Evolutionary conservation across 2,113 vertebrate genomes (phyloP), one percentile per base, ranked within the genome.

Genomic region (Myiagra hebetior): DNA sequence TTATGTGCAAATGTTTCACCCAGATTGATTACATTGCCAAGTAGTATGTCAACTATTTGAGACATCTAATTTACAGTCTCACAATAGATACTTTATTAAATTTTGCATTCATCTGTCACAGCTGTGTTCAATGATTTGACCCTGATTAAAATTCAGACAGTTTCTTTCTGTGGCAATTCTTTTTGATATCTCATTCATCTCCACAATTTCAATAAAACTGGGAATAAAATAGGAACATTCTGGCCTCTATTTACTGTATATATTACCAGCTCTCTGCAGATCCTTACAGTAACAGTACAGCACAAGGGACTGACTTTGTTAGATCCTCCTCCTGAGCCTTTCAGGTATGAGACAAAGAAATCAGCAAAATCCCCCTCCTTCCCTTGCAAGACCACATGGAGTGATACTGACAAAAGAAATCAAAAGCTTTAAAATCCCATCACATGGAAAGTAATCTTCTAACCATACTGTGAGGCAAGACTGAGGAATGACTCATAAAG

Each of bases 21-120:
- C 92, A 88, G 49, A 81, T 50, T 74, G 70, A 94, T 76, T 92
- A 86, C 76, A 85, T 35, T 68, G 37, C 56, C 63, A 92, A 79
- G 44, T 59, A 83, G 63, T 75, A 35, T 20, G 20, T 81, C 78
- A 86, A 52, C 72, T 95, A 89, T 81, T 21, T 72, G 84, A 89
- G 87, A 89, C 65, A 72, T 47, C 50, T 89, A 69, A 95, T 95
- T 91, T 96, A 62, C 81, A 89, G 85, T 64, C 73, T 78, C 42
- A 73, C 85, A 91, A 83, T 72, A 89, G 82, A 63, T 80, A 80
- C 62, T 92, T 96, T 20, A 63, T 75, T 75, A 87, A 87, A 96
- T 95, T 93, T 83, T 81, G 46, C 57, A 88, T 91, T 94, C 78
- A 88, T 94, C 89, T 75, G 47, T 95, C 87, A 84, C 76, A 94